A percentile compares a stretch with the other conserved stretches of the same genome.
These are phyloP conservation scores for Volucella inanis DNA, from an alignment of 2,888 invertebrate species.

Conservation along the genomic window DNA sequence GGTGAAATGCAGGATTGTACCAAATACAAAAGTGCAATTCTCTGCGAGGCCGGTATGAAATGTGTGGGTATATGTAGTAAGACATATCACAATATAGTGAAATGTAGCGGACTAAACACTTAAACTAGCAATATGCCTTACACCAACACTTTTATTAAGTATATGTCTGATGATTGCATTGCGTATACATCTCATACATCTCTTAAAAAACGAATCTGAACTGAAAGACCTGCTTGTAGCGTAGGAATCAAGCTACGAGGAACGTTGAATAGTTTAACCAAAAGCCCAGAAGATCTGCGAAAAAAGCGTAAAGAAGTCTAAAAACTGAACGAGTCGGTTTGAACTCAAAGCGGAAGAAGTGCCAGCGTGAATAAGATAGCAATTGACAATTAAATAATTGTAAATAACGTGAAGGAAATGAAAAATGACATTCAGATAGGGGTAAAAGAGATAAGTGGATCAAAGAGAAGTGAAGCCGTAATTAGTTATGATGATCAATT, in stretches of 20 bases:
- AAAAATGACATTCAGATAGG: constrained; percentile 10
- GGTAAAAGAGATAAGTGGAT: too few species aligned
- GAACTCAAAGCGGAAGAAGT: constrained; percentile 5
- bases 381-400: constrained; percentile 13
- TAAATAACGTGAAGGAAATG: constrained; percentile 5
- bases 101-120: constrained; percentile 15
- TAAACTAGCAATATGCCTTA: neutral
- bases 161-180: constrained; percentile 26
- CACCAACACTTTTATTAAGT: neutral
- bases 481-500: neutral
- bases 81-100: neutral
- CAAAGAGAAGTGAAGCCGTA: neutral
- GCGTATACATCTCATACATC: too few species aligned
- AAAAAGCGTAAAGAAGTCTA: constrained; percentile 22
- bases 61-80: constrained; percentile 16
- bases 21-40: constrained; percentile 19
- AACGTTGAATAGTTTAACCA: neutral
- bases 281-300: constrained; percentile 9
- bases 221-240: constrained; percentile 11
- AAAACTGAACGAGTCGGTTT: constrained; percentile 15
- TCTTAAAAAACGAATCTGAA: constrained; percentile 24
- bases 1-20: constrained; percentile 6
- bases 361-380: constrained; percentile 3
- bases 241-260: neutral
- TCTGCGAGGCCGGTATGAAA: constrained; percentile 4